Conservation (phyloP, 2,888 invertebrate genomes). For the Andrena bicolor region DNA sequence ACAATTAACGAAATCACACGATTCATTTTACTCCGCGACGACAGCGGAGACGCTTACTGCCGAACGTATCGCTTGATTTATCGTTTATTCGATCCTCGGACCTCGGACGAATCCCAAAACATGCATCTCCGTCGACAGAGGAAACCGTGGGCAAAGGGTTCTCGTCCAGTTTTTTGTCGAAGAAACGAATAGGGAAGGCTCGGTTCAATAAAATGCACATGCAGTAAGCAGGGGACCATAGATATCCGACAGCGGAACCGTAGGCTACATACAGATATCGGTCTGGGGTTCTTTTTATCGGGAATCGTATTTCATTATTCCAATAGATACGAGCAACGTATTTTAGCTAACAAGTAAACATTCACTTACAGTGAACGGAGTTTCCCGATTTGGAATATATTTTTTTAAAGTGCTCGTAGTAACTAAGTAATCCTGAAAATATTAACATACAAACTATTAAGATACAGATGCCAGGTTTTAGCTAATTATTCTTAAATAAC, state of each 20-base stretch:
- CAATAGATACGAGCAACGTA: background rate
- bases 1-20: constrained; percentile 24
- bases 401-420: no score
- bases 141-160: no score
- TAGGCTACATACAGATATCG: constrained; percentile 8
- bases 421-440: no score
- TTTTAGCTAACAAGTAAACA: no score
- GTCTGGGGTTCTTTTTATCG: constrained; percentile 17
- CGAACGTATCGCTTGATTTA: constrained; percentile 6
- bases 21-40: background rate
- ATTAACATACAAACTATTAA: no score
- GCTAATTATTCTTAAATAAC: no score
- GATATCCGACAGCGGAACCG: background rate
- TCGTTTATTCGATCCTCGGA: constrained; percentile 7
- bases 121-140: background rate
- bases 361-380: no score
- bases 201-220: constrained; percentile 20
- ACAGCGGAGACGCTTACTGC: background rate
- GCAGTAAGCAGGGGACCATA: constrained; percentile 6
- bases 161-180: background rate
- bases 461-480: no score
- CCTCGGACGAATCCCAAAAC: background rate
- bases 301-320: constrained; percentile 18
- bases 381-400: no score
- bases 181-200: background rate